Evolutionary conservation across 2,888 invertebrate genomes (phyloP).

Genomic region (Callimorpha dominula): DNA sequence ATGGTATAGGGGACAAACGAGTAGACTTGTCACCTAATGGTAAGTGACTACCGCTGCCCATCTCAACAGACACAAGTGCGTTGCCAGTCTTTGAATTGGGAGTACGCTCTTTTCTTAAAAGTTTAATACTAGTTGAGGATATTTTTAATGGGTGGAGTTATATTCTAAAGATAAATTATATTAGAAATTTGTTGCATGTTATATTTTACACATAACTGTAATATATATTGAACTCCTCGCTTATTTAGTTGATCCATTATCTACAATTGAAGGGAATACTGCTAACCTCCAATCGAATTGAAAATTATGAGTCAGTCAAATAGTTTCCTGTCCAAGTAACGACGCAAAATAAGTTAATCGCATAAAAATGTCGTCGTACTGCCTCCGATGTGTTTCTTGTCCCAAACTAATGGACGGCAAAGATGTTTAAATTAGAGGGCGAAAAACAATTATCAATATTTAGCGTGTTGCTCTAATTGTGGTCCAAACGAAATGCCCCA

Average conservation of each 20-base stretch:
- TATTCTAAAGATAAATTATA: no score
- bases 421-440: constrained; percentile 65
- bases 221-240: not conserved
- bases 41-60: no score
- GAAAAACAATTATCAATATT: constrained; percentile 68
- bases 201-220: not conserved
- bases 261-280: constrained; percentile 1
- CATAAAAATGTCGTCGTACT: constrained; percentile 42
- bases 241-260: not conserved
- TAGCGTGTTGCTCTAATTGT: constrained; percentile 70
- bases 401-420: constrained; percentile 41
- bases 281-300: constrained; percentile 2
- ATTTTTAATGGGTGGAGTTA: no score
- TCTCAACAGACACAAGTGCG: no score
- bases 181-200: not conserved
- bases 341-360: constrained; percentile 45
- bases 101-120: no score
- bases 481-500: constrained; percentile 48
- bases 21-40: no score
- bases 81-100: no score
- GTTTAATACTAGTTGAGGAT: no score
- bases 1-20: not conserved
- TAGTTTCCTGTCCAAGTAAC: constrained; percentile 31
- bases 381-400: constrained; percentile 57
- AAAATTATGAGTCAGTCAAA: constrained; percentile 17